A percentile compares a stretch with the other conserved stretches of the same genome.
These are phyloP conservation scores for Volucella inflata DNA, from an alignment of 2,888 invertebrate species.

Conservation along the genomic window DNA sequence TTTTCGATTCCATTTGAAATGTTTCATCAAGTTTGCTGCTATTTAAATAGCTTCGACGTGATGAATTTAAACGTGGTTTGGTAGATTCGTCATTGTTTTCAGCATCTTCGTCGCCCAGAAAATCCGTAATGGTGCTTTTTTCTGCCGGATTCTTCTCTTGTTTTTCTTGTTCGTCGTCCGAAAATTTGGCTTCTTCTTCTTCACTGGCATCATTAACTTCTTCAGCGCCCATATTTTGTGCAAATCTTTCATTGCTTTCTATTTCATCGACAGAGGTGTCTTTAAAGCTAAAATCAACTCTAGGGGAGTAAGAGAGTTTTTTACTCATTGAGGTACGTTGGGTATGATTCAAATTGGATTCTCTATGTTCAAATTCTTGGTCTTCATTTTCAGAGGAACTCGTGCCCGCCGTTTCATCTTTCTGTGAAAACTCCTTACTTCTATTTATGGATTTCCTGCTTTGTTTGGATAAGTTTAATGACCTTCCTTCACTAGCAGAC, in stretches of 20 bases:
- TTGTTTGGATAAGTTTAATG: slow-evolving; percentile 3
- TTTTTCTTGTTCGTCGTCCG: slow-evolving; percentile 35
- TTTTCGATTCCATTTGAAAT: slow-evolving; percentile 49
- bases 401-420: neutral
- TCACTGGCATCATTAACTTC: slow-evolving; percentile 22
- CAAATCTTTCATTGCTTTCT: neutral
- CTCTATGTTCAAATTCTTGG: neutral
- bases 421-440: neutral
- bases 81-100: neutral
- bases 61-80: slow-evolving; percentile 2
- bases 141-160: slow-evolving; percentile 5
- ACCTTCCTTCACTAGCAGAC: slow-evolving; percentile 30
- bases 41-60: slow-evolving; percentile 34
- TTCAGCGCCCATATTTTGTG: neutral
- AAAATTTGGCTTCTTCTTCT: slow-evolving; percentile 34
- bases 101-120: slow-evolving; percentile 44
- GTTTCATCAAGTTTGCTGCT: slow-evolving; percentile 59
- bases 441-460: slow-evolving; percentile 12
- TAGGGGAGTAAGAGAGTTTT: neutral
- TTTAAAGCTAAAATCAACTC: neutral
- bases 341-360: neutral
- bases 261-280: too few species aligned
- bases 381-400: neutral
- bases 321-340: neutral
- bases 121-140: slow-evolving; percentile 23